Evolutionary conservation across 2,888 invertebrate genomes (phyloP).

Genomic region (Sminthurinus aureus): DNA sequence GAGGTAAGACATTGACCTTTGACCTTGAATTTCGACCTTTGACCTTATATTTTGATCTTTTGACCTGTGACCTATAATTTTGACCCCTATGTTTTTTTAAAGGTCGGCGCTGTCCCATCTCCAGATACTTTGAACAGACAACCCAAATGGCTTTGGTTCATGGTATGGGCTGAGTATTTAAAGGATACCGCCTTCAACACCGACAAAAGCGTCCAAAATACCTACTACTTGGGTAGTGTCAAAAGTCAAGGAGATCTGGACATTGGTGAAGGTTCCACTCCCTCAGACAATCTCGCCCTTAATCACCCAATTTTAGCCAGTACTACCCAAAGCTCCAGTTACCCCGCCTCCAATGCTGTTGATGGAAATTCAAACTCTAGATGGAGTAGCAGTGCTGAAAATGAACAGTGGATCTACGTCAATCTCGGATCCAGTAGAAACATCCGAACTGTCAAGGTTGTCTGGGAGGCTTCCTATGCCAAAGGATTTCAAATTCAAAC

Average conservation of each 20-base stretch:
- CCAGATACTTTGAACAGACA: constrained; percentile 47
- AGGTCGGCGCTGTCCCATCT: constrained; percentile 46
- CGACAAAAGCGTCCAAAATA: constrained; percentile 43
- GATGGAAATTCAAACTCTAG: constrained; percentile 43
- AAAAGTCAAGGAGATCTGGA: constrained; percentile 47
- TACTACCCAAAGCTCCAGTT: constrained; percentile 30
- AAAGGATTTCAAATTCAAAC: constrained; percentile 49
- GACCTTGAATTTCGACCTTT: too few species aligned
- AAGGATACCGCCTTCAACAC: constrained; percentile 49
- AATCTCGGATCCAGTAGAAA: constrained; percentile 38
- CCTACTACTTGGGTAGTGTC: constrained; percentile 45
- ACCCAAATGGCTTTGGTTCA: constrained; percentile 50
- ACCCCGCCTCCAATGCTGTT: constrained; percentile 37
- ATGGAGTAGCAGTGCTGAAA: constrained; percentile 40
- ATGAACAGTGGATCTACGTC: constrained; percentile 50
- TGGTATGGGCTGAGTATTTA: constrained; percentile 54
- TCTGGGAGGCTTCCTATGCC: constrained; percentile 51
- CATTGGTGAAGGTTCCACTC: constrained; percentile 23
- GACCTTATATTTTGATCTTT: too few species aligned
- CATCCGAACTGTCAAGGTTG: constrained; percentile 41
- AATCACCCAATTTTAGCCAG: constrained; percentile 41
- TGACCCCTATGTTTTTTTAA: too few species aligned
- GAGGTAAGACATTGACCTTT: constrained; percentile 21
- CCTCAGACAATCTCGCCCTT: constrained; percentile 41
- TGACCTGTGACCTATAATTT: too few species aligned